A percentile compares a stretch with the other conserved stretches of the same genome.
phyloP scores from a whole-genome alignment of 1,140 invertebrate species.

The Drosophila mojavensis region DNA sequence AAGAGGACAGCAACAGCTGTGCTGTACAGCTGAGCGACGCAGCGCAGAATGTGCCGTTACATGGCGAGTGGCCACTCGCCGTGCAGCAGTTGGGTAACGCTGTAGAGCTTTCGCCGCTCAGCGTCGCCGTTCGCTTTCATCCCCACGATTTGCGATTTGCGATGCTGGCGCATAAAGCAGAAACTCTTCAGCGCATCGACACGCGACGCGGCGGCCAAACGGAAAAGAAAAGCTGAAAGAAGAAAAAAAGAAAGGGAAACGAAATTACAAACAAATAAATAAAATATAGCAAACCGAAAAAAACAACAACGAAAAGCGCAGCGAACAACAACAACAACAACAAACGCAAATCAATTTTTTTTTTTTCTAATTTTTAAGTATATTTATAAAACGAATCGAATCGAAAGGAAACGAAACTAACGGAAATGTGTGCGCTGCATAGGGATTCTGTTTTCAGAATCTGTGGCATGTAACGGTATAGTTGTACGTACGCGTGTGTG shows the following conservation, averaged over 20 bases:
- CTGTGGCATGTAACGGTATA: conserved; percentile 55
- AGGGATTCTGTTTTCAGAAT: conserved; percentile 32
- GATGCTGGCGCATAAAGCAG: conserved; percentile 35
- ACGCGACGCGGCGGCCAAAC: conserved; percentile 7
- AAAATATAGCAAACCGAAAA: not conserved
- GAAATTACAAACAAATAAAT: not conserved
- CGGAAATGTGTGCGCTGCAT: conserved; percentile 18
- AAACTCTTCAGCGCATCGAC: conserved; percentile 15
- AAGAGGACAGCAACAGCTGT: not conserved
- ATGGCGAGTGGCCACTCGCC: not conserved
- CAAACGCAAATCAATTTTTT: conserved; percentile 1
- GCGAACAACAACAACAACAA: not conserved
- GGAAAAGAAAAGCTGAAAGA: conserved; percentile 1
- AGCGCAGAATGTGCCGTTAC: conserved; percentile 30
- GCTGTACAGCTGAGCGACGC: conserved; percentile 1
- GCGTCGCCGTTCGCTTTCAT: conserved; percentile 31
- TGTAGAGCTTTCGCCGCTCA: conserved; percentile 15
- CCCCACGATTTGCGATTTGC: conserved; percentile 31
- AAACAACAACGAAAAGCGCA: conserved; percentile 6
- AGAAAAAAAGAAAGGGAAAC: conserved; percentile 8
- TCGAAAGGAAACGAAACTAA: not conserved
- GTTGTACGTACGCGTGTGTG: conserved; percentile 2
- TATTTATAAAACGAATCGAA: conserved; percentile 1
- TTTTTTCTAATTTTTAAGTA: conserved; percentile 1
- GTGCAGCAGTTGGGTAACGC: conserved; percentile 26